Evolutionary conservation across 2,797 vertebrate genomes (phyloP).

Genomic region (Ispidina picta): DNA sequence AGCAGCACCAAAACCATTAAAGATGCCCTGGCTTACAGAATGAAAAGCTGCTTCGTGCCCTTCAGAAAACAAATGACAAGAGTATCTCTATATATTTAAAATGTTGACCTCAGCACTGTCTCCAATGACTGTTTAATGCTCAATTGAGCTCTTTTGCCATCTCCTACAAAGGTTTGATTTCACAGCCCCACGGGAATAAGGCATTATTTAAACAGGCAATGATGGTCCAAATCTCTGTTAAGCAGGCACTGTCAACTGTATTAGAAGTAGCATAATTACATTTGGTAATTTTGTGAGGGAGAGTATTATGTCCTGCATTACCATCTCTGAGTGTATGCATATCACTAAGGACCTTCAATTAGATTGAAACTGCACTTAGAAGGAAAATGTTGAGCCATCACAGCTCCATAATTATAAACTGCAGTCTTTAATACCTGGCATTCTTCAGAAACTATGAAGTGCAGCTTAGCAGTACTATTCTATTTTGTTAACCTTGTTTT

Average conservation of each 20-base stretch:
- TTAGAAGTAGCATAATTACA: conserved; percentile 14
- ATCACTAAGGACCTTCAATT: not conserved
- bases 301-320: not conserved
- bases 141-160: not conserved
- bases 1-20: not conserved
- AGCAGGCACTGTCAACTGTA: not conserved
- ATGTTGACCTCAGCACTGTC: not conserved
- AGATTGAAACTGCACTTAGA: not conserved
- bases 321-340: not conserved
- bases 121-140: not conserved
- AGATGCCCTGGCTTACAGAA: not conserved
- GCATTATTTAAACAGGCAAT: conserved; percentile 18
- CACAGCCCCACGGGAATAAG: not conserved
- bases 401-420: not conserved
- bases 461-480: not conserved
- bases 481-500: not conserved
- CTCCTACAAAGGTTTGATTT: conserved; percentile 2
- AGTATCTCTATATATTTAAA: not conserved
- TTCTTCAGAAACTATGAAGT: not conserved
- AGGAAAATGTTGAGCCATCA: not conserved
- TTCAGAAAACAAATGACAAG: not conserved
- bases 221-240: conserved; percentile 8
- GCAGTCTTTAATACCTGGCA: not conserved
- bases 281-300: not conserved
- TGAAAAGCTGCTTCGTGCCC: not conserved